Evolutionary conservation across 1,140 invertebrate genomes (phyloP), one percentile per base, ranked within the genome.

Genomic region (Scaptomyza hsui): DNA sequence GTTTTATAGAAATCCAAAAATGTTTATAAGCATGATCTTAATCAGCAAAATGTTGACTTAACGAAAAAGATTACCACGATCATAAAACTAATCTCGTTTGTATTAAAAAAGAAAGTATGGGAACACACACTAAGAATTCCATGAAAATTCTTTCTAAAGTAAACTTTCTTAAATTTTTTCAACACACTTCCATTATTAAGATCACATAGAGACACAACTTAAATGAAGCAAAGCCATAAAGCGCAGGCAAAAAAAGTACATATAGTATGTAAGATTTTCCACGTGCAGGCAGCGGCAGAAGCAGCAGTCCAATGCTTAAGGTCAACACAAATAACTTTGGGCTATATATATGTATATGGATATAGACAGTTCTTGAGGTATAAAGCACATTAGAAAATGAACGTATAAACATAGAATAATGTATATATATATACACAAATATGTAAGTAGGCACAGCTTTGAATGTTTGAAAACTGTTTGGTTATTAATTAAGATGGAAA

Each of bases 321-420:
- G 72, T 74, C 72, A 74, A 64, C 72, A 74, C 48, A 74, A 63
- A 62, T 70, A 59, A 71, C 53, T 70, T 70, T 63, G 35, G 35
- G 19, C 60, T 55, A 55, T 12, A 48, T 39, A 26, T 24, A 56
- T 37, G 37, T 9, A 49, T 21, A 48, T 60, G 37, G 41, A 61
- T 61, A 49, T 48, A 49, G 47, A 9, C 3, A 16, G n/a, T 62
- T 62, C 47, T 52, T 19, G 26, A 13, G 59, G 39, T 42, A 56
- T n/a, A 4, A 24, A 12, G 59, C 59, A 62, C 59, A 52, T 62
- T 52, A 35, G 16, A 62, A 62, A 62, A 41, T 29, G 52, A 62
- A 52, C 42, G 16, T 26, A 7, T 26, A 9, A 16, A 18, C 35
- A 37, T 37, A n/a, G 10, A 37, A 10, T 32, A 29, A 49, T 49